Evolutionary conservation across 2,888 invertebrate species (phyloP).

Genomic region (Pelosia muscerda): DNA sequence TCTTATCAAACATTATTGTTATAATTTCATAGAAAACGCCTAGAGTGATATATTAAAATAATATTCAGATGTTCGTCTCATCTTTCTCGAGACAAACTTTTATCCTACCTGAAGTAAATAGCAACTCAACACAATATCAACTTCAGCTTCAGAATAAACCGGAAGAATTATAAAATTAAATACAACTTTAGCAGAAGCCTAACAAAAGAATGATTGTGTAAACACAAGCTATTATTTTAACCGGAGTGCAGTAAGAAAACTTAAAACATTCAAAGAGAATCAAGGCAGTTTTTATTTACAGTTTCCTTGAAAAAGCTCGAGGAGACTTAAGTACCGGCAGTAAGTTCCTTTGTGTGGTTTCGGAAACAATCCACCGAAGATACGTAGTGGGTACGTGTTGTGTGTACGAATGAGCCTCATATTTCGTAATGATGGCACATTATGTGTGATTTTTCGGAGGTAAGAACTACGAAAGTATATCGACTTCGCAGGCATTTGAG

Average conservation of each 20-base stretch:
- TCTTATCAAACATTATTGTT: too few relatives aligned
- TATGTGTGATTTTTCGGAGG: slow-evolving; percentile 24
- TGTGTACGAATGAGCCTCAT: slow-evolving; percentile 20
- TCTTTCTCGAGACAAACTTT: background rate
- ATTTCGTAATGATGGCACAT: slow-evolving; percentile 29
- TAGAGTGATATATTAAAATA: background rate
- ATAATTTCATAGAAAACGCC: too few relatives aligned
- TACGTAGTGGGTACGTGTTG: slow-evolving; percentile 21
- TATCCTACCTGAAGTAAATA: slow-evolving; percentile 10
- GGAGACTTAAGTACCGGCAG: slow-evolving; percentile 27
- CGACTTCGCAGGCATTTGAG: background rate
- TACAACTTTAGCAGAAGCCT: slow-evolving; percentile 30
- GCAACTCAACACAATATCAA: slow-evolving; percentile 14
- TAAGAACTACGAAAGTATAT: background rate
- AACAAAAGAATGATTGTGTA: slow-evolving; percentile 21
- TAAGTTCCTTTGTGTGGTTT: slow-evolving; percentile 33
- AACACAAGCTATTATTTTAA: slow-evolving; percentile 38
- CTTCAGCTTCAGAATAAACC: slow-evolving; percentile 16
- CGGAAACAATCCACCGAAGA: slow-evolving; percentile 33
- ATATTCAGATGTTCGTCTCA: background rate
- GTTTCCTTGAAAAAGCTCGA: slow-evolving; percentile 24
- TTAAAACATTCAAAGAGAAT: slow-evolving; percentile 44
- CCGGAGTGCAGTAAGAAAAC: slow-evolving; percentile 35
- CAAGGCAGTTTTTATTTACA: slow-evolving; percentile 47
- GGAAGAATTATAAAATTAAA: slow-evolving; percentile 46